phyloP scores from a whole-genome alignment of 2,888 invertebrate genomes.

The Drosophila nigricruria region DNA sequence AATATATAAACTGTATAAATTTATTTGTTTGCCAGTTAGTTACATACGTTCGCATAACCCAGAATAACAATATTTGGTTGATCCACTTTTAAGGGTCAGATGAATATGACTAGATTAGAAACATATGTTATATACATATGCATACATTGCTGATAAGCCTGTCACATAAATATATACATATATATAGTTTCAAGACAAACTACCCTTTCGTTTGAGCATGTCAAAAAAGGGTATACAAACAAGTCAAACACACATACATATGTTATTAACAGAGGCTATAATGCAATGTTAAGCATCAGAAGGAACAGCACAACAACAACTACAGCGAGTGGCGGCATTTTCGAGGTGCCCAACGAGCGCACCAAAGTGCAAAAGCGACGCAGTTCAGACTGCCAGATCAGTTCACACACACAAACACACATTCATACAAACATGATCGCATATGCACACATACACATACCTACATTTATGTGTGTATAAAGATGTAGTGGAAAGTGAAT shows the following conservation, averaged over 20 bases:
- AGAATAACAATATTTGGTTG: no score
- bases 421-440: neutral
- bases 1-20: no score
- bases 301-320: neutral
- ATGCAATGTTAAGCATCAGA: neutral
- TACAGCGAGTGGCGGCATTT: neutral
- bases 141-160: neutral
- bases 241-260: neutral
- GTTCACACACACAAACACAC: neutral
- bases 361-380: conserved; percentile 3
- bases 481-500: conserved; percentile 52
- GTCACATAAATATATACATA: neutral
- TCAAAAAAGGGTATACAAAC: neutral
- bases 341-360: neutral
- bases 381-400: neutral
- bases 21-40: no score
- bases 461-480: neutral
- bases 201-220: neutral
- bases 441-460: neutral
- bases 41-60: no score
- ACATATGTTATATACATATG: neutral
- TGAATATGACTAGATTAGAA: neutral
- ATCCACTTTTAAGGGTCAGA: no score
- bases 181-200: neutral
- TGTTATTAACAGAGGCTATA: no score